These are phyloP conservation scores for Orgyia antiqua DNA, from an alignment of 2,888 invertebrate species.

Conservation along the genomic window DNA sequence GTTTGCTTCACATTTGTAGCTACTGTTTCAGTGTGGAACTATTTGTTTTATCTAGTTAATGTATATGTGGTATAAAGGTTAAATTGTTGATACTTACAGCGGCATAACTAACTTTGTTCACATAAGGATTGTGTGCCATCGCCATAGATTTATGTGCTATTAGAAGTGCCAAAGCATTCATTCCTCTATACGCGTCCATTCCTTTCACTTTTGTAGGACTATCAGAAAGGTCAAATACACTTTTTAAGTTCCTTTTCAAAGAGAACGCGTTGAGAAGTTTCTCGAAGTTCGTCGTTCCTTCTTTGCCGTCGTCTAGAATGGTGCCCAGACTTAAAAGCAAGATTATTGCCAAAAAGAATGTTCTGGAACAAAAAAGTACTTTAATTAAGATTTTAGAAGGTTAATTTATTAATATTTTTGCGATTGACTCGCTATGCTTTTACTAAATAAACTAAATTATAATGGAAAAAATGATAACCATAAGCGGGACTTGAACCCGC, in stretches of 20 bases:
- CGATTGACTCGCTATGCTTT: too few species aligned
- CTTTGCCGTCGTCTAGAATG: conserved; percentile 60
- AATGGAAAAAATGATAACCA: too few species aligned
- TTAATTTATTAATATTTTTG: too few species aligned
- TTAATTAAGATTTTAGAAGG: too few species aligned
- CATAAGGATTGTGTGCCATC: conserved; percentile 76
- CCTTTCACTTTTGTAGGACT: conserved; percentile 60
- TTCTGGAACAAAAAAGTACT: conserved; percentile 43
- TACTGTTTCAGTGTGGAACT: too few species aligned
- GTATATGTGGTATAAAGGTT: too few species aligned
- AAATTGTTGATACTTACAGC: conserved; percentile 75
- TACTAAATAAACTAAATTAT: too few species aligned
- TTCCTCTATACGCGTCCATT: conserved; percentile 72
- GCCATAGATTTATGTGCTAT: conserved; percentile 80
- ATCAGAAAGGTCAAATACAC: conserved; percentile 60
- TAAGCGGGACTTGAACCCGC: too few species aligned
- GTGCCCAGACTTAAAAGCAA: conserved; percentile 61
- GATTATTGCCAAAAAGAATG: conserved; percentile 62
- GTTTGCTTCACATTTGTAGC: too few species aligned
- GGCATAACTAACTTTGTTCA: conserved; percentile 74
- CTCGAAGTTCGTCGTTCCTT: conserved; percentile 65
- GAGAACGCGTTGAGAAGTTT: conserved; percentile 73
- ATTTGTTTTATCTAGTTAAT: too few species aligned
- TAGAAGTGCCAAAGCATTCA: conserved; percentile 75
- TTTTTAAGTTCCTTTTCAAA: conserved; percentile 63